Percentiles rank a stretch among this genome's conserved stretches.
Conservation (phyloP, 2,888 invertebrate species). For the Cistogaster globosa region DNA sequence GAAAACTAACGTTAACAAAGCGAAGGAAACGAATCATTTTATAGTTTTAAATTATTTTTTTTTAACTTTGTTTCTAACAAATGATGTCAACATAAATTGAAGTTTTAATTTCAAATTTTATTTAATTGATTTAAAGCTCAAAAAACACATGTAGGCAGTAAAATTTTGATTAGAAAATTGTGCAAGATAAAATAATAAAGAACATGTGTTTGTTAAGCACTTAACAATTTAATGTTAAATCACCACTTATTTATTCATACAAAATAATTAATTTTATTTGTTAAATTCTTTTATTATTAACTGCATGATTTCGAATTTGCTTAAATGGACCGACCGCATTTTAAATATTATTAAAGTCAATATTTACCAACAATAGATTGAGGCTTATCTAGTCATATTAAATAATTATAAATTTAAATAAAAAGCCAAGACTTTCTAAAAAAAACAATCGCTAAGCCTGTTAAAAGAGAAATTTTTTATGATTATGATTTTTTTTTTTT, state of each 20-base stretch:
- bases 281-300: too few species aligned
- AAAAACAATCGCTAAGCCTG: neutral
- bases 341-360: too few species aligned
- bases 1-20: too few species aligned
- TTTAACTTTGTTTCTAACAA: too few species aligned
- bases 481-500: neutral
- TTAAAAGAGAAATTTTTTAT: conserved; percentile 14
- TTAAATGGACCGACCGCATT: too few species aligned
- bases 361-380: too few species aligned
- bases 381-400: too few species aligned
- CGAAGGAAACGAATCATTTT: too few species aligned
- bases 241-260: neutral
- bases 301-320: too few species aligned
- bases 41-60: too few species aligned
- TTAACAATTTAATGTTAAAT: conserved; percentile 5
- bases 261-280: neutral
- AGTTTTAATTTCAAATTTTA: neutral
- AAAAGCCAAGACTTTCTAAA: neutral
- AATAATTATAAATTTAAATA: neutral
- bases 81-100: too few species aligned
- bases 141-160: neutral
- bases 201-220: conserved; percentile 8
- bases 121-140: conserved; percentile 16
- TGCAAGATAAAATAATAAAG: neutral
- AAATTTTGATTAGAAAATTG: too few species aligned